A percentile compares a stretch with the other conserved stretches of the same genome.
These are phyloP conservation scores for Halcyon smyrnensis DNA, from an alignment of 2,797 vertebrate species.

Conservation along the genomic window DNA sequence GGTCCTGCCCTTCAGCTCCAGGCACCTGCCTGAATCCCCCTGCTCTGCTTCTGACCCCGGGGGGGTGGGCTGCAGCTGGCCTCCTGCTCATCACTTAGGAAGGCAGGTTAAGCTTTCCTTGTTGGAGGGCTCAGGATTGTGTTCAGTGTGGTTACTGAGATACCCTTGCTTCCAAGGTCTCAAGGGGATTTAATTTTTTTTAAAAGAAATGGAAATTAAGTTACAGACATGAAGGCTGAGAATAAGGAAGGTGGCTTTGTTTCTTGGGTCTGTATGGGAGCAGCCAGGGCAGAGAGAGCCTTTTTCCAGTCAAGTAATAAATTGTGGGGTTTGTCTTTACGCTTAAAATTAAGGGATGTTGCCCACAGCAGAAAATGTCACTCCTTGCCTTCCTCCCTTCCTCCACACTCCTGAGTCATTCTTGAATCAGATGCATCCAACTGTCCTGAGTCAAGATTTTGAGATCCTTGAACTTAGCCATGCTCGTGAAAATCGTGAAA, in stretches of 20 bases:
- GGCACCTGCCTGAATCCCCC: not conserved
- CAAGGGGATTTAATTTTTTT: not conserved
- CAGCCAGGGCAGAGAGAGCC: not conserved
- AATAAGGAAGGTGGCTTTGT: not conserved
- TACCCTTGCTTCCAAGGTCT: not conserved
- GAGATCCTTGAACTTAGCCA: not conserved
- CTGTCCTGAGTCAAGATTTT: slow-evolving; percentile 10
- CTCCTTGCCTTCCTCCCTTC: not conserved
- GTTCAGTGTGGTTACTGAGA: not conserved
- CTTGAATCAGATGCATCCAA: slow-evolving; percentile 11
- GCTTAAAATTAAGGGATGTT: slow-evolving; percentile 8
- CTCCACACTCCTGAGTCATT: slow-evolving; percentile 12
- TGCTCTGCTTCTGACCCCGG: fast-evolving
- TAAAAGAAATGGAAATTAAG: slow-evolving; percentile 41
- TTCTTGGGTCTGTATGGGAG: not conserved
- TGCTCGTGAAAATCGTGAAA: not conserved
- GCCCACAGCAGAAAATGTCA: slow-evolving; percentile 42
- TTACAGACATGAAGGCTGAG: not conserved
- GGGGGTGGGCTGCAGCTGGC: not conserved
- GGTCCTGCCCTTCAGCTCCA: not conserved
- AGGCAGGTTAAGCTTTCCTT: not conserved
- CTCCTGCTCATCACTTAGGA: not conserved
- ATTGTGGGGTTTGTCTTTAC: not conserved
- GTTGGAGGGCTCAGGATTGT: not conserved
- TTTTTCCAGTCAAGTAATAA: not conserved